These are phyloP conservation scores for Gobionotothen gibberifrons DNA, from an alignment of 2,797 vertebrate species.

Conservation along the genomic window DNA sequence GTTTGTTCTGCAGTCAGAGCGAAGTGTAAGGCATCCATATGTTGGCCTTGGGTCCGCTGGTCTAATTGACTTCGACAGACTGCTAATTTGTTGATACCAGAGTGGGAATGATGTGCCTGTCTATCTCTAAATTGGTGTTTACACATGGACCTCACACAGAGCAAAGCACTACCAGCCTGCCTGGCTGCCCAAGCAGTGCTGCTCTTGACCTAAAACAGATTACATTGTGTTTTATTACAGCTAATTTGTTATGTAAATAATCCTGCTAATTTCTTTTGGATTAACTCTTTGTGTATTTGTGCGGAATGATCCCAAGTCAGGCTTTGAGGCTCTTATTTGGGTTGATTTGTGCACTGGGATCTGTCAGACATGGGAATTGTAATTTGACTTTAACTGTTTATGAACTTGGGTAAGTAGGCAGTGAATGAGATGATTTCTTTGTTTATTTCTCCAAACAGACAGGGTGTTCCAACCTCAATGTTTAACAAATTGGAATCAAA, in stretches of 20 bases:
- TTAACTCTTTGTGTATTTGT: constrained; percentile 90
- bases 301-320: constrained; percentile 82
- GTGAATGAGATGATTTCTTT: constrained; percentile 59
- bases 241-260: constrained; percentile 94
- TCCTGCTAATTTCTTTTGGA: constrained; percentile 87
- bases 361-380: constrained; percentile 67
- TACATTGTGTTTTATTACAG: constrained; percentile 92
- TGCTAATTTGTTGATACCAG: constrained; percentile 94
- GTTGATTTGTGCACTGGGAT: constrained; percentile 51
- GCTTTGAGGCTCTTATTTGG: constrained; percentile 61
- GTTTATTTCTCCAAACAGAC: constrained; percentile 59
- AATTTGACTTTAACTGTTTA: constrained; percentile 70
- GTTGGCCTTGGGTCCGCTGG: constrained; percentile 77
- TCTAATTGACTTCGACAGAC: constrained; percentile 93
- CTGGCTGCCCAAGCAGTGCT: constrained; percentile 80
- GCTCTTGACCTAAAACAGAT: constrained; percentile 86
- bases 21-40: constrained; percentile 73
- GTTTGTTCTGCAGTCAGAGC: constrained; percentile 49
- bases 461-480: constrained; percentile 43
- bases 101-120: constrained; percentile 92
- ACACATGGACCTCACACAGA: constrained; percentile 97
- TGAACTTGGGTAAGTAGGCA: constrained; percentile 67
- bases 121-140: constrained; percentile 95
- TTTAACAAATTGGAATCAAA: constrained; percentile 48
- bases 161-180: constrained; percentile 89